Evolutionary conservation across 2,113 vertebrate genomes (phyloP).

Genomic region (Salvator merianae): DNA sequence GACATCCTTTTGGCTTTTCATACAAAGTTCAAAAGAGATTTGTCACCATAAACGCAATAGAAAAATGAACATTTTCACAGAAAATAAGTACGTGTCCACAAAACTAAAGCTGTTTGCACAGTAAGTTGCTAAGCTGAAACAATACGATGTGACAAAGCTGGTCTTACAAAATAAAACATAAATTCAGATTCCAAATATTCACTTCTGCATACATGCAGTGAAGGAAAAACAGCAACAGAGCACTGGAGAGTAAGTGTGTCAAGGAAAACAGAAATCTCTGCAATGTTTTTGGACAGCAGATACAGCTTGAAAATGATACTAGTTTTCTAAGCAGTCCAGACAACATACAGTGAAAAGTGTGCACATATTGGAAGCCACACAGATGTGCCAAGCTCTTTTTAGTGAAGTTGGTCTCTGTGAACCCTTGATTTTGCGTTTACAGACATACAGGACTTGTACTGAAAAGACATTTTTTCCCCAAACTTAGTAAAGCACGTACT

Average conservation of each 20-base stretch:
- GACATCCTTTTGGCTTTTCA: slow-evolving; percentile 20
- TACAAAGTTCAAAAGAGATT: slow-evolving; percentile 57
- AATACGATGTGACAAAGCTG: slow-evolving; percentile 34
- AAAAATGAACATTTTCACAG: slow-evolving; percentile 57
- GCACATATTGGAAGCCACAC: slow-evolving; percentile 36
- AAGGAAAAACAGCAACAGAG: background rate
- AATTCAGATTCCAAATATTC: slow-evolving; percentile 29
- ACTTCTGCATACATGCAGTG: slow-evolving; percentile 43
- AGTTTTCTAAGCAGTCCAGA: slow-evolving; percentile 15
- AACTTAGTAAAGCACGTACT: slow-evolving; percentile 74
- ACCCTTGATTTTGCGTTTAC: slow-evolving; percentile 41
- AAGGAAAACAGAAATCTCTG: slow-evolving; percentile 39
- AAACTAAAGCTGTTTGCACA: slow-evolving; percentile 51
- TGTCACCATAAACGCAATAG: slow-evolving; percentile 62
- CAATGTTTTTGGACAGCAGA: slow-evolving; percentile 56
- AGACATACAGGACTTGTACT: slow-evolving; percentile 38
- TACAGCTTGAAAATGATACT: slow-evolving; percentile 34
- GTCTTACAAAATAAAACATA: slow-evolving; percentile 45
- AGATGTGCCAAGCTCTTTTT: background rate
- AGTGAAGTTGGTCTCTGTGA: slow-evolving; percentile 13
- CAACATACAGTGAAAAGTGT: background rate
- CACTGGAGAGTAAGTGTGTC: slow-evolving; percentile 24
- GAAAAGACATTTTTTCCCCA: slow-evolving; percentile 48
- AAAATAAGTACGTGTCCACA: slow-evolving; percentile 53
- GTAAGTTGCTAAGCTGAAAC: slow-evolving; percentile 47